Evolutionary conservation across 35 echinoderm and acorn worm species (phyloP).

Genomic region (Apostichopus californicus): DNA sequence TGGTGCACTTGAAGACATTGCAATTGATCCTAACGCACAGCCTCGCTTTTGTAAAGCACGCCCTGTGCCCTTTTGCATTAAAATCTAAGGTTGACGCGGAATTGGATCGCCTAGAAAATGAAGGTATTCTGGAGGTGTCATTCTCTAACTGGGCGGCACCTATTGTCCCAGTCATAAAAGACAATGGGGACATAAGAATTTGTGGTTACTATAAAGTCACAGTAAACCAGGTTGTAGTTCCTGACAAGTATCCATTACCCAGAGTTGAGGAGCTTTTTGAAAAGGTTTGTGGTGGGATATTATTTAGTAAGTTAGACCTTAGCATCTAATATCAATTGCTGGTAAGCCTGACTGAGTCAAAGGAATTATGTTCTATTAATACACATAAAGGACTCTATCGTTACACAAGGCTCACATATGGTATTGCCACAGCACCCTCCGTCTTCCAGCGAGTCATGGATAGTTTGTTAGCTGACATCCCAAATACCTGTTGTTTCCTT

Average conservation of each 20-base stretch:
- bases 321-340: no score
- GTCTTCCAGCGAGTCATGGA: constrained; percentile 65
- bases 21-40: no score
- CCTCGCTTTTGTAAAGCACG: constrained; percentile 33
- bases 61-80: constrained; percentile 30
- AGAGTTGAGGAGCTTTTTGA: constrained; percentile 44
- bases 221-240: constrained; percentile 19
- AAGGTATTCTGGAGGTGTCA: not conserved
- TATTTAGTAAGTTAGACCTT: constrained; percentile 44
- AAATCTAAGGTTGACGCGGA: not conserved
- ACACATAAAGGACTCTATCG: constrained; percentile 64
- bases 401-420: constrained; percentile 62
- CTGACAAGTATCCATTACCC: constrained; percentile 54
- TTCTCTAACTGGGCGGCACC: not conserved
- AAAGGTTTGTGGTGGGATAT: constrained; percentile 32
- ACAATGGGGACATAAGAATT: constrained; percentile 3
- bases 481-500: not conserved
- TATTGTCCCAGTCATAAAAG: constrained; percentile 30
- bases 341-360: no score
- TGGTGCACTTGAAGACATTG: no score
- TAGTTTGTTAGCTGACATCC: constrained; percentile 1
- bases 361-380: constrained; percentile 20
- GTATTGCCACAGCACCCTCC: constrained; percentile 45
- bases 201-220: constrained; percentile 44
- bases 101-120: not conserved